Evolutionary conservation across 2,113 vertebrate genomes (phyloP).

Genomic region (Myrmecobius fasciatus): DNA sequence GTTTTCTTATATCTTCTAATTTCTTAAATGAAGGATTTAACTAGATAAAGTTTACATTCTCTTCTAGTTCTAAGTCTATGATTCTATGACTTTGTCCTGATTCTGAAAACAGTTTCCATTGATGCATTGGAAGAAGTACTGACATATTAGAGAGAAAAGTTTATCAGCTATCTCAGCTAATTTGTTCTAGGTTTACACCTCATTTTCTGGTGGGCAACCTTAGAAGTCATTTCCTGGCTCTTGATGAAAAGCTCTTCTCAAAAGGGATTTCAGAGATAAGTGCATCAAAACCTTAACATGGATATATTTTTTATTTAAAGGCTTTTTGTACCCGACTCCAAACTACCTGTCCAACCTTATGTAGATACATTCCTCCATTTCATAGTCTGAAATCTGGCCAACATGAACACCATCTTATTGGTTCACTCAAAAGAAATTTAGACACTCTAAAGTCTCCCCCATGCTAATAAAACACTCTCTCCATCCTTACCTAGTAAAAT

Average conservation of each 20-base stretch:
- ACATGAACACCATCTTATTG: not conserved
- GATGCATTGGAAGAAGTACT: not conserved
- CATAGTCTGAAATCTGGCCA: too few relatives aligned
- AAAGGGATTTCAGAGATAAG: slow-evolving; percentile 9
- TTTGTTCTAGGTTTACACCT: slow-evolving; percentile 24
- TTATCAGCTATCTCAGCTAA: not conserved
- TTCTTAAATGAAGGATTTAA: too few relatives aligned
- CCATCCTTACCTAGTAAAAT: not conserved
- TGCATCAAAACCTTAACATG: not conserved
- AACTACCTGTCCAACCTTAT: not conserved
- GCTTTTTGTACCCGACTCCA: not conserved
- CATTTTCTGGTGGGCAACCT: not conserved
- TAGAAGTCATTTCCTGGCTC: not conserved
- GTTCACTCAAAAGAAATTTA: not conserved
- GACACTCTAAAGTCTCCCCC: not conserved
- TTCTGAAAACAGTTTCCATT: slow-evolving; percentile 38
- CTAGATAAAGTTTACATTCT: too few relatives aligned
- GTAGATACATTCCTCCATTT: not conserved
- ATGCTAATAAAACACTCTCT: not conserved
- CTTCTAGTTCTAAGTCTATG: too few relatives aligned
- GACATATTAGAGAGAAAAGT: not conserved
- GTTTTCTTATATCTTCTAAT: too few relatives aligned
- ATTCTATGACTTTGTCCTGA: not conserved
- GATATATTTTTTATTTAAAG: not conserved
- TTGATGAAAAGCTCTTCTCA: slow-evolving; percentile 21